phyloP scores from a whole-genome alignment of 2,797 vertebrate genomes.

The Melanotaenia maccullochi region DNA sequence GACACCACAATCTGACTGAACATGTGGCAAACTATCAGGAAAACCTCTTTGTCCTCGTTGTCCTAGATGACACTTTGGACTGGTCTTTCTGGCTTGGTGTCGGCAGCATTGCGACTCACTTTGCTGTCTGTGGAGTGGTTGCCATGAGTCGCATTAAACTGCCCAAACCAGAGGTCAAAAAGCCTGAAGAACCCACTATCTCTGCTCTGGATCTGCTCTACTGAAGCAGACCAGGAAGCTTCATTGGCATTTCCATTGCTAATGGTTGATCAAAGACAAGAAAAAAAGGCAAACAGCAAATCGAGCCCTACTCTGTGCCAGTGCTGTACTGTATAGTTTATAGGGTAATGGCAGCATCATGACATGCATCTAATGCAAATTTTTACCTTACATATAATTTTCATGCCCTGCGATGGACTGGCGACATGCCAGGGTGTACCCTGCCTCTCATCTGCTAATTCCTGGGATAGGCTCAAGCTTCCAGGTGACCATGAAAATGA shows the following conservation, averaged over 20 bases:
- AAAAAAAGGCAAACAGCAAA: not conserved
- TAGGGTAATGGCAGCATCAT: not conserved
- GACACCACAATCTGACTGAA: conserved; percentile 87
- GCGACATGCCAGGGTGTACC: too few relatives aligned
- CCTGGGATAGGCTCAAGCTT: too few relatives aligned
- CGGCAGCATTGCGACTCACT: conserved; percentile 87
- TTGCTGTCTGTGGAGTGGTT: conserved; percentile 88
- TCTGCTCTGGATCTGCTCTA: conserved; percentile 94
- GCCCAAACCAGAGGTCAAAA: conserved; percentile 90
- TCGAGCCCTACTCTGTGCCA: conserved; percentile 25
- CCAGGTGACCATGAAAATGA: too few relatives aligned
- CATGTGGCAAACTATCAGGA: conserved; percentile 92
- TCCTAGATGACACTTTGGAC: conserved; percentile 89
- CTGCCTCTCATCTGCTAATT: too few relatives aligned
- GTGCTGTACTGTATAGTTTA: not conserved
- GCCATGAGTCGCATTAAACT: conserved; percentile 89
- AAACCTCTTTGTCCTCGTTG: conserved; percentile 87
- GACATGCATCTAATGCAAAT: not conserved
- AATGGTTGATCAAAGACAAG: not conserved
- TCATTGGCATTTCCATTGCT: not conserved
- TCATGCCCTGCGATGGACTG: too few relatives aligned
- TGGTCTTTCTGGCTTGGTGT: conserved; percentile 94
- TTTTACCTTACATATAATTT: too few relatives aligned
- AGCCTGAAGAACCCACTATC: conserved; percentile 89
- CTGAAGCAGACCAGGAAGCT: conserved; percentile 60